Base-by-base conservation (phyloP, 1,140 invertebrate species). In the Popillia japonica region DNA sequence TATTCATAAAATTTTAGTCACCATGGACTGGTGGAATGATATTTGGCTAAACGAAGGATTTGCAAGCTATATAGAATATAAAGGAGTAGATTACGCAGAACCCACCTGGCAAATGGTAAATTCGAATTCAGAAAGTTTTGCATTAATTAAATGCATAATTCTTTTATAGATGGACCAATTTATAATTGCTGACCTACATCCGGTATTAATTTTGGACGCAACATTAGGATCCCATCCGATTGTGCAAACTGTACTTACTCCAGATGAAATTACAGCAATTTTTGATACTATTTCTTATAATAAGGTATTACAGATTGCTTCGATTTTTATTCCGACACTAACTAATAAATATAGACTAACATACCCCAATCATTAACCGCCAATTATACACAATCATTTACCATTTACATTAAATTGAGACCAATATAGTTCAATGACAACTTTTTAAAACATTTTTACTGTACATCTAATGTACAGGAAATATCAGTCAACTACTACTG, bases 41-140 rank as follows among this genome's bases (percentile, higher is more conserved):
- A 87, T 98, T 0, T 98, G 96, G 96, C 87, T 98, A 7, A 97
- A 97, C 86, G 96, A 97, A 89, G 96, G 96, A 2, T 97, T 98
- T 84, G 96, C 96, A 8, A 92, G 91, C 4, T 98, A 93, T 84
- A 93, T 98, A 87, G 91, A 95, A 86, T 95, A 92, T 81, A 95
- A 96, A 86, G 93, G 93, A 55, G 89, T 93, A 4, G 87, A 93
- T 84, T 87, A 89, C 34, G 90, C 93, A 55, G 90, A 95, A 84
- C 92, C 93, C 1, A 91, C 94, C 34, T 98, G 96, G 95, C 91
- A 94, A 83, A 92, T 96, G 90, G 95, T 96, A 89, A 14, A 14
- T 68, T 23, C 22, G 4, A 0, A 55, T 17, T 55, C 40, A 10
- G 55, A 10, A 41, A 74, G 3, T 68, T 14, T 10, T 27, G 22